Conservation (phyloP, 2,797 vertebrate genomes). For the Poecilia picta region DNA sequence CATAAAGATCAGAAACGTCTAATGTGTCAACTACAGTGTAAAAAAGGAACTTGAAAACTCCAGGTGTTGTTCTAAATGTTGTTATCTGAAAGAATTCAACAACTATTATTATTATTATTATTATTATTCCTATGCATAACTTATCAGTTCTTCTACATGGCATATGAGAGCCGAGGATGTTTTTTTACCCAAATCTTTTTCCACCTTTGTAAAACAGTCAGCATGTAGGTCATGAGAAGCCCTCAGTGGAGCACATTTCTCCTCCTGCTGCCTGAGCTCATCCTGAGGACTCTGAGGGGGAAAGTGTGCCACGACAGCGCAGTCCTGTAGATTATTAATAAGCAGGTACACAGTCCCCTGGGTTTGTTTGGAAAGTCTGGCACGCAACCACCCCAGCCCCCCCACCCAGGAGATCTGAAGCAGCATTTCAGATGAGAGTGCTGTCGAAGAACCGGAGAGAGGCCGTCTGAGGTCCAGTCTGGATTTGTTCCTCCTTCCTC, state of each 20-base stretch:
- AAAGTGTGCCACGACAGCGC: constrained; percentile 41
- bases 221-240: constrained; percentile 8
- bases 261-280: constrained; percentile 18
- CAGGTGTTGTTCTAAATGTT: neutral
- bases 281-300: constrained; percentile 30
- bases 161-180: neutral
- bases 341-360: constrained; percentile 43
- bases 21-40: neutral
- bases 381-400: constrained; percentile 43
- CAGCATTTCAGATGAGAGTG: constrained; percentile 33
- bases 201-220: neutral
- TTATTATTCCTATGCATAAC: neutral
- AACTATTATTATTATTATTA: neutral
- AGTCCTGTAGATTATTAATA: constrained; percentile 71
- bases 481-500: neutral
- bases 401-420: constrained; percentile 34
- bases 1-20: neutral
- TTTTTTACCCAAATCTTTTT: neutral
- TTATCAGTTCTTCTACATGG: neutral
- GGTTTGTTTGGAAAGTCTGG: constrained; percentile 51
- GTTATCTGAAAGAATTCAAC: neutral
- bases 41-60: neutral
- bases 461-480: constrained; percentile 18
- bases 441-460: constrained; percentile 34
- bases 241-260: neutral